A percentile compares a stretch with the other conserved stretches of the same genome.
These are phyloP conservation scores for Melanophora roralis DNA, from an alignment of 2,888 invertebrate species.

Conservation along the genomic window DNA sequence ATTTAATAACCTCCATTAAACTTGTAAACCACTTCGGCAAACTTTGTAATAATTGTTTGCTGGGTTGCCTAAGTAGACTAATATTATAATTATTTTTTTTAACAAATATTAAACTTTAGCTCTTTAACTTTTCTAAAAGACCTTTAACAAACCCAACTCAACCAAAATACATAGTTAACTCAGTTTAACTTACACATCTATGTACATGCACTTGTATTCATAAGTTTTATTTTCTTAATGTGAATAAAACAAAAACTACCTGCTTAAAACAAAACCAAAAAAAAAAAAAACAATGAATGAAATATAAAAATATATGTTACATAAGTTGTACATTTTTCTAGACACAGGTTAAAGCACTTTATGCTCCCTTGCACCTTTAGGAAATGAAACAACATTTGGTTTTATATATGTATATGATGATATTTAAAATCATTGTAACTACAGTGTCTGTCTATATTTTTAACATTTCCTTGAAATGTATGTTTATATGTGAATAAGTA, in stretches of 20 bases:
- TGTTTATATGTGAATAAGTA: neutral
- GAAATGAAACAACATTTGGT: conserved; percentile 47
- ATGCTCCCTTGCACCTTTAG: conserved; percentile 58
- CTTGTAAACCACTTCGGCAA: too few relatives aligned
- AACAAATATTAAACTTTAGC: neutral
- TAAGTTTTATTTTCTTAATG: conserved; percentile 20
- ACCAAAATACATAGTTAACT: neutral
- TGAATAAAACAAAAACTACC: conserved; percentile 15
- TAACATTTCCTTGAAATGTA: neutral
- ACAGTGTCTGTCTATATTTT: neutral
- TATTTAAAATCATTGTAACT: conserved; percentile 18
- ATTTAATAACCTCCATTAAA: too few relatives aligned
- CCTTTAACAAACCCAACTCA: neutral
- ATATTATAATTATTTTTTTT: neutral
- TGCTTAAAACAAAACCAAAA: neutral
- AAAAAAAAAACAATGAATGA: neutral
- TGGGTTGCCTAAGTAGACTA: neutral
- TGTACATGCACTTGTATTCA: neutral
- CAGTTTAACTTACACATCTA: conserved; percentile 6
- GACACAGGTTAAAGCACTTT: conserved; percentile 59
- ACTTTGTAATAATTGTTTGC: neutral
- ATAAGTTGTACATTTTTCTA: conserved; percentile 31
- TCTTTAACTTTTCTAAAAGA: neutral
- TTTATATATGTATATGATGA: conserved; percentile 45
- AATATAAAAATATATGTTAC: conserved; percentile 29